A percentile compares a stretch with the other conserved stretches of the same genome.
Conservation (phyloP, 2,888 invertebrate genomes). For the Drosophila peninsularis region DNA sequence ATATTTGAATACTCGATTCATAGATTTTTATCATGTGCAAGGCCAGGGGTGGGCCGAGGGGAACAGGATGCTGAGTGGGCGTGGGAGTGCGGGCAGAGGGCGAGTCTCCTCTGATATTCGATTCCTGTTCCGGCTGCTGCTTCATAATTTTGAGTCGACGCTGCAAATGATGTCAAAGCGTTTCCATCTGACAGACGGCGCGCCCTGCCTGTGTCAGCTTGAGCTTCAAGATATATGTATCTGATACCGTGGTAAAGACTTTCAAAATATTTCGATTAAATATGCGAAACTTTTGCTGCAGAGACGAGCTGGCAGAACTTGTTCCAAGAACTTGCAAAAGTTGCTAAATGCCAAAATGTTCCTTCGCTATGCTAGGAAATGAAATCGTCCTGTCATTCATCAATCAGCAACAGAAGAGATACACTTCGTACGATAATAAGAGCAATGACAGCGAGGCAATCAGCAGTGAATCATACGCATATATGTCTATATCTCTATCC, state of each 20-base stretch:
- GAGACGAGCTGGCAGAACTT: neutral
- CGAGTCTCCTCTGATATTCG: constrained; percentile 7
- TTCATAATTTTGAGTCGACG: constrained; percentile 12
- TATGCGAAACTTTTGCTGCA: neutral
- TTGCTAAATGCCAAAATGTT: too few species aligned
- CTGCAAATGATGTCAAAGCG: constrained; percentile 13
- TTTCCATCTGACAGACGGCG: constrained; percentile 10
- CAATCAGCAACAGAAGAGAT: neutral
- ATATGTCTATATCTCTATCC: too few species aligned
- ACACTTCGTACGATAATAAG: too few species aligned
- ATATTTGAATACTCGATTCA: constrained; percentile 1
- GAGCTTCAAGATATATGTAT: neutral
- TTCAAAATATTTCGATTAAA: neutral
- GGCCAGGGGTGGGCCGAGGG: neutral
- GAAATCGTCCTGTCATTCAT: neutral
- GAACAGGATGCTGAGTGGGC: neutral
- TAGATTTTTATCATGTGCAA: neutral
- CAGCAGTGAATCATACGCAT: too few species aligned
- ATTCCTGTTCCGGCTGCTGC: constrained; percentile 7
- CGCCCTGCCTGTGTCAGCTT: neutral
- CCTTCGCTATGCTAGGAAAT: neutral
- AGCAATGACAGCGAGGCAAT: too few species aligned
- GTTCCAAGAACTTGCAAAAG: neutral
- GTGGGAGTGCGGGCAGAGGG: neutral
- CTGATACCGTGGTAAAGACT: neutral